These are phyloP conservation scores for Kryptolebias marmoratus DNA, from an alignment of 2,113 vertebrate genomes.

Conservation along the genomic window DNA sequence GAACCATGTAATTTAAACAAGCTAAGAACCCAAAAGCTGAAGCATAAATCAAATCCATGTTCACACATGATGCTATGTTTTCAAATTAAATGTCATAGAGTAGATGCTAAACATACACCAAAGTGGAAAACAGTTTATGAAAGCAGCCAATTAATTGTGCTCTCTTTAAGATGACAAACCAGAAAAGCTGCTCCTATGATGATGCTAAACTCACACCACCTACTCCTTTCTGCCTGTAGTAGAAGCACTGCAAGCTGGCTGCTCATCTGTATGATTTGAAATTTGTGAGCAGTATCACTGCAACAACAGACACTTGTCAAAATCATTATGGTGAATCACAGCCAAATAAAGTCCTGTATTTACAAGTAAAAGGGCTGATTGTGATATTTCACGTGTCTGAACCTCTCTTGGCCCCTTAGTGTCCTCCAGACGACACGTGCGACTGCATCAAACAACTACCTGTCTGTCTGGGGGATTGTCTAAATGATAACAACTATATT, in stretches of 20 bases:
- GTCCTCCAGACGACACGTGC: slow-evolving; percentile 3
- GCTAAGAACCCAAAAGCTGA: background rate
- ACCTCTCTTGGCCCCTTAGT: slow-evolving; percentile 2
- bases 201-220: too few relatives aligned
- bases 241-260: too few relatives aligned
- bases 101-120: background rate
- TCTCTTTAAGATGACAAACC: background rate
- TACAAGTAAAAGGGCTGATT: slow-evolving; percentile 22
- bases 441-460: slow-evolving; percentile 8
- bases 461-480: slow-evolving; percentile 7
- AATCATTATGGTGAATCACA: slow-evolving; percentile 30
- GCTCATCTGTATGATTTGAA: too few relatives aligned
- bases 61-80: slow-evolving; percentile 6
- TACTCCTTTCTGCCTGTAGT: too few relatives aligned
- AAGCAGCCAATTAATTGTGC: background rate
- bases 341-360: slow-evolving; percentile 6
- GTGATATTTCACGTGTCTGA: slow-evolving; percentile 20
- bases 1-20: slow-evolving; percentile 5
- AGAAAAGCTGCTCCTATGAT: background rate
- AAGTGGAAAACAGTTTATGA: background rate
- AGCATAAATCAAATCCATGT: slow-evolving; percentile 5
- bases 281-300: too few relatives aligned
- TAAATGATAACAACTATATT: slow-evolving; percentile 21
- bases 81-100: slow-evolving; percentile 16
- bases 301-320: slow-evolving; percentile 4